Percentiles rank a stretch among this genome's conserved stretches.
Conservation (phyloP, 2,888 invertebrate species). For the Atethmia centrago region DNA sequence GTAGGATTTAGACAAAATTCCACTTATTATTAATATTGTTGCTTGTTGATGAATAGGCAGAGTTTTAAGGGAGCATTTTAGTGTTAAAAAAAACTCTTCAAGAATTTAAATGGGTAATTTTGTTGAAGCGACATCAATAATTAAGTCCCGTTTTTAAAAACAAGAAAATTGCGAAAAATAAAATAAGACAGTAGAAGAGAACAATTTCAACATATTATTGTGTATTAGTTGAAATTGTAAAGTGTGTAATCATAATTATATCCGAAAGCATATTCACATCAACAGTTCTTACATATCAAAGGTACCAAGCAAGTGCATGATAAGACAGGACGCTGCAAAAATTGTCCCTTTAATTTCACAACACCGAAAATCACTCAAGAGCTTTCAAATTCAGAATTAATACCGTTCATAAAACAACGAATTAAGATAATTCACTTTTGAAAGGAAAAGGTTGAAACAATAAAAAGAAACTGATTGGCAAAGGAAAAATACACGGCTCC, state of each 20-base stretch:
- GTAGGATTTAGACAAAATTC: constrained; percentile 23
- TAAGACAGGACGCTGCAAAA: neutral
- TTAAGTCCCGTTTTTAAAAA: constrained; percentile 12
- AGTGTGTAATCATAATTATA: too few species aligned
- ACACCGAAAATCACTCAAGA: neutral
- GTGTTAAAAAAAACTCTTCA: constrained; percentile 6
- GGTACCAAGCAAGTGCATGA: too few species aligned
- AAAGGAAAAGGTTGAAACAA: constrained; percentile 38
- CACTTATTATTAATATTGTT: constrained; percentile 23
- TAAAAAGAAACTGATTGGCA: constrained; percentile 36
- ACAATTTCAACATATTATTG: too few species aligned
- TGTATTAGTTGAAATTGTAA: too few species aligned
- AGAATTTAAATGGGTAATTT: constrained; percentile 12
- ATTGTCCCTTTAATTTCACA: neutral
- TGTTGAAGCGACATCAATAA: constrained; percentile 2
- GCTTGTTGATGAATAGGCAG: constrained; percentile 18
- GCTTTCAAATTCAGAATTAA: constrained; percentile 20
- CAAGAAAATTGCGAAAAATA: neutral
- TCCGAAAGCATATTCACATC: neutral
- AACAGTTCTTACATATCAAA: too few species aligned
- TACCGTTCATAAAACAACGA: constrained; percentile 5
- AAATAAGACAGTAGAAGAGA: too few species aligned
- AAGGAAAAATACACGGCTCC: constrained; percentile 44
- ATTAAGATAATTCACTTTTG: constrained; percentile 24
- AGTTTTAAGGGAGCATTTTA: constrained; percentile 1